Conservation (phyloP, 2,113 vertebrate genomes). For the Hydrolagus affinis region DNA sequence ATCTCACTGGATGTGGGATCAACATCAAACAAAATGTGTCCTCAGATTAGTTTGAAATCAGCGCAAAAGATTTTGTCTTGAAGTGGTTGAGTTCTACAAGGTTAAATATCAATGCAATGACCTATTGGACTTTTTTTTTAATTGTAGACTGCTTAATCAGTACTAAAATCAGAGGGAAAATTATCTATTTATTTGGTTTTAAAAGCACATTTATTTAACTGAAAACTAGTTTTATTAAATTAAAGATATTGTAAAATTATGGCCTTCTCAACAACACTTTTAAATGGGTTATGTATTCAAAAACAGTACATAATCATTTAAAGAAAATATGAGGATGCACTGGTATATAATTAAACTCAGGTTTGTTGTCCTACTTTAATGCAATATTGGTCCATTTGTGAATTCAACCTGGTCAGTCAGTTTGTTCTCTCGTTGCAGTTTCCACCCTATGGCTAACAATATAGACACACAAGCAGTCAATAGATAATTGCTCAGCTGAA, state of each 20-base stretch:
- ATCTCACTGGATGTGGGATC: too few relatives aligned
- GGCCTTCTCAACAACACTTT: neutral
- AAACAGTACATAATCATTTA: neutral
- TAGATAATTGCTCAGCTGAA: constrained; percentile 73
- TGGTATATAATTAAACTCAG: neutral
- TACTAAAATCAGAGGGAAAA: neutral
- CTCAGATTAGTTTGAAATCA: too few relatives aligned
- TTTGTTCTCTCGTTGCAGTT: constrained; percentile 43
- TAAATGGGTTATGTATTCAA: neutral
- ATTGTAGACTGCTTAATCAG: neutral
- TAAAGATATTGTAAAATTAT: neutral
- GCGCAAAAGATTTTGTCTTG: too few relatives aligned
- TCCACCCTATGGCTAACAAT: constrained; percentile 60
- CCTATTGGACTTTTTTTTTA: neutral
- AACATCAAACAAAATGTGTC: too few relatives aligned
- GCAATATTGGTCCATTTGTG: neutral
- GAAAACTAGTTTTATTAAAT: neutral
- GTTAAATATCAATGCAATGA: too few relatives aligned
- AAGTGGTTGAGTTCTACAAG: too few relatives aligned
- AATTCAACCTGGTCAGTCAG: constrained; percentile 58
- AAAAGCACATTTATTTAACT: neutral
- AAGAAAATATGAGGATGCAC: neutral
- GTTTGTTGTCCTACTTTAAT: neutral
- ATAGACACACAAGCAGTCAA: constrained; percentile 71
- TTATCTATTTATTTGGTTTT: neutral